Base-by-base conservation (phyloP, 2,113 vertebrate genomes). In the Heteronetta atricapilla region DNA sequence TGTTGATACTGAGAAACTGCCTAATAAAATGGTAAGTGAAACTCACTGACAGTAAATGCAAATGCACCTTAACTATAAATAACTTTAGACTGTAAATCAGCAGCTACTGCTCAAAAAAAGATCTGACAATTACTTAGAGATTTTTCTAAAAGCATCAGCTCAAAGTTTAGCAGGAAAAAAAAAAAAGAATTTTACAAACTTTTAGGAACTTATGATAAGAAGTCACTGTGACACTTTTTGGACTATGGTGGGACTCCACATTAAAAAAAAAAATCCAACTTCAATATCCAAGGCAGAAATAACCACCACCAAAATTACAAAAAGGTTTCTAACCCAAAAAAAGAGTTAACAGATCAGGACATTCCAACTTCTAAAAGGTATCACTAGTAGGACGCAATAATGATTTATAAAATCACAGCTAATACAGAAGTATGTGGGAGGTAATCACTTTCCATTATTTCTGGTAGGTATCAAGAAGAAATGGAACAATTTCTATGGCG, bases 11-110 rank as follows among this genome's bases (percentile, higher is more conserved):
- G n/a, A 66, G 63, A 67, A 94, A 76, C 21, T 62, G 34, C 10
- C 67, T 62, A 23, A 76, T 23, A 79, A 88, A 91, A 66, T 7
- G 28, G n/a, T 31, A 82, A 52, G 33, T 25, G 8, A 85, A 93
- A 60, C 28, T 55, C 68, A 85, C 3, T 46, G 62, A 72, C 22
- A 92, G 29, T 44, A 66, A 66, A 55, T 5, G 31, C 28, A 52
- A 87, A 80, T 16, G 75, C 5, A 62, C 48, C 53, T 56, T 52
- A 63, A 66, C 23, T 67, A 20, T 40, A 75, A 87, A 75, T 38
- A 93, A 52, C 20, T 36, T 62, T 3, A 62, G 23, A 33, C 11
- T 17, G 10, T 34, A 82, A 56, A 73, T 44, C 0, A 0, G 29
- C 53, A 67, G 15, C 55, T 69, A 26, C 31, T 64, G 18, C 16